phyloP scores from a whole-genome alignment of 2,888 invertebrate genomes.

The Carterocephalus palaemon region DNA sequence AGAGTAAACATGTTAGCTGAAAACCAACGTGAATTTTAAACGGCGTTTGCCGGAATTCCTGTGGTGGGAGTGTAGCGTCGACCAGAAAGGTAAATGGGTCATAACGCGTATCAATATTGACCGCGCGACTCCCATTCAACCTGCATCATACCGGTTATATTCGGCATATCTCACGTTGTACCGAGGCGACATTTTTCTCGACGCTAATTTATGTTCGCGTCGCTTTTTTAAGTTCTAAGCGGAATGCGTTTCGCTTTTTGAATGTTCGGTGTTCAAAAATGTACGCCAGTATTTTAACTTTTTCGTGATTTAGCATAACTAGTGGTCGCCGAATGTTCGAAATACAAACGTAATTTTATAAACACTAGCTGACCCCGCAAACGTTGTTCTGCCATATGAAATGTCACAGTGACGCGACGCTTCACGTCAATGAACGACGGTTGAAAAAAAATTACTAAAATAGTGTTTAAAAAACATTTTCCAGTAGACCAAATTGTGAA shows the following conservation, averaged over 20 bases:
- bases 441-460: too few species aligned
- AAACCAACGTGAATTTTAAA: conserved; percentile 59
- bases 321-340: neutral
- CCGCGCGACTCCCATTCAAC: conserved; percentile 57
- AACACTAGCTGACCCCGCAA: too few species aligned
- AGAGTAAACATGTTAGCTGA: conserved; percentile 30
- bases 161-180: conserved; percentile 62
- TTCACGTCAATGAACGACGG: too few species aligned
- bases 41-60: conserved; percentile 56
- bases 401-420: too few species aligned
- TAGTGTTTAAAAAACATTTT: too few species aligned
- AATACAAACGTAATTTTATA: too few species aligned
- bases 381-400: too few species aligned
- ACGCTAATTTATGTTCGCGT: conserved; percentile 55
- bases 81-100: conserved; percentile 71
- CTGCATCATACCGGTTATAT: conserved; percentile 62
- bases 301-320: conserved; percentile 1
- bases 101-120: conserved; percentile 76
- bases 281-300: conserved; percentile 21
- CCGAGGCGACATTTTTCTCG: conserved; percentile 50
- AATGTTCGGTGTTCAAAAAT: conserved; percentile 36
- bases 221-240: conserved; percentile 44
- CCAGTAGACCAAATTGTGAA: too few species aligned
- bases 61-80: conserved; percentile 44
- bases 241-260: conserved; percentile 33